Evolutionary conservation across 2,797 vertebrate species (phyloP).

Genomic region (Acanthurus leucopareius): DNA sequence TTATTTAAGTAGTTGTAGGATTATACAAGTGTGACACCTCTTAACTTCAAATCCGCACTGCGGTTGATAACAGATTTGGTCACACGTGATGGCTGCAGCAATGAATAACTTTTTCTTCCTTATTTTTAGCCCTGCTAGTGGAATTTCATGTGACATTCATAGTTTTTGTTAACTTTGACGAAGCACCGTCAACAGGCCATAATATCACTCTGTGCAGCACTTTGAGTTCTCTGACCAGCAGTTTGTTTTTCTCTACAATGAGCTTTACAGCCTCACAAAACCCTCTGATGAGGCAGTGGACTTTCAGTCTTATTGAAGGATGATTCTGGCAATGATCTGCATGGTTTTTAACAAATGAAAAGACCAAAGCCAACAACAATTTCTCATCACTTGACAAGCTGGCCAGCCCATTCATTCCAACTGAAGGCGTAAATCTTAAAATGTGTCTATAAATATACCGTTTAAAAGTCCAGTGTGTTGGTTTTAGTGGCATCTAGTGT

Average conservation of each 20-base stretch:
- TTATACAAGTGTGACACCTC: constrained; percentile 61
- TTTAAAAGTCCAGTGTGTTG: neutral
- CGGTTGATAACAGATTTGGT: constrained; percentile 52
- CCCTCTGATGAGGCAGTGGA: neutral
- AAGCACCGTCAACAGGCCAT: too few relatives aligned
- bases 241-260: neutral
- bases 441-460: neutral
- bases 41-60: constrained; percentile 45
- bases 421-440: neutral
- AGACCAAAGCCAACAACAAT: neutral
- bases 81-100: neutral
- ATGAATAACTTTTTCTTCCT: constrained; percentile 2
- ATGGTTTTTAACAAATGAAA: neutral
- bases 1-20: constrained; percentile 59
- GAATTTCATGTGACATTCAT: neutral
- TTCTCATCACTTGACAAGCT: neutral
- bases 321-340: neutral
- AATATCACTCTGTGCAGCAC: neutral
- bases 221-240: neutral
- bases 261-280: neutral
- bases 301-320: neutral
- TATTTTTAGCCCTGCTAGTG: neutral
- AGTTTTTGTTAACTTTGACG: neutral
- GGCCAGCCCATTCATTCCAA: neutral
- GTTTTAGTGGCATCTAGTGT: too few relatives aligned